phyloP scores from a whole-genome alignment of 2,113 vertebrate genomes.

The Gorsachius goisagi region DNA sequence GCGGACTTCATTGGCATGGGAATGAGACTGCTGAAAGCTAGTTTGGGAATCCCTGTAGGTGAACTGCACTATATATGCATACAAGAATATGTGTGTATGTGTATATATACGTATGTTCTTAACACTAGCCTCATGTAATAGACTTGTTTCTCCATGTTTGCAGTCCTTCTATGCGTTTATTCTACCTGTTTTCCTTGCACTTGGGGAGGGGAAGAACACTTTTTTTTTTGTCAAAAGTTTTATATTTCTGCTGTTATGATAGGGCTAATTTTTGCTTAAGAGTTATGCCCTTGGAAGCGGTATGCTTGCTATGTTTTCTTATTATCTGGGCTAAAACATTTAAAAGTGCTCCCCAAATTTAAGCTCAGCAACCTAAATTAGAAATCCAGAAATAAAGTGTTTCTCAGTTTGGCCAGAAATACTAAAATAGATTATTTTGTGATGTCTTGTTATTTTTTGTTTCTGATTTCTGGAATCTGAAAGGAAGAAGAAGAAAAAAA shows the following conservation, averaged over 20 bases:
- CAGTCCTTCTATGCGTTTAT: not conserved
- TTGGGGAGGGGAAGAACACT: not conserved
- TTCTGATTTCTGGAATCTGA: not conserved
- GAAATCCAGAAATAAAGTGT: not conserved
- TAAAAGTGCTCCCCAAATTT: not conserved
- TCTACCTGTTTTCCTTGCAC: not conserved
- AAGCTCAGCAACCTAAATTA: not conserved
- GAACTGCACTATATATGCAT: not conserved
- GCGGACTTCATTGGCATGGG: too few relatives aligned
- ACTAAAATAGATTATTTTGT: not conserved
- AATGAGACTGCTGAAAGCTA: not conserved
- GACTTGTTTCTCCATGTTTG: not conserved
- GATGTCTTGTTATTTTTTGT: not conserved
- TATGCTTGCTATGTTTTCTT: not conserved
- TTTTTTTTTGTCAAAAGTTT: too few relatives aligned
- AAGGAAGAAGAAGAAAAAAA: not conserved
- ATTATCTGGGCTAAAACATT: not conserved
- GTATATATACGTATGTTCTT: not conserved
- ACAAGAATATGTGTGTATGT: not conserved
- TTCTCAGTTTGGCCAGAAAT: not conserved
- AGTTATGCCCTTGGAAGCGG: not conserved
- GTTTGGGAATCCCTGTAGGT: not conserved
- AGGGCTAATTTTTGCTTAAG: not conserved
- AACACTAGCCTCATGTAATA: accelerated
- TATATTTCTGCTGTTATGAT: not conserved